These are phyloP conservation scores for Cyprinodon tularosa DNA, from an alignment of 2,113 vertebrate genomes.

Conservation along the genomic window DNA sequence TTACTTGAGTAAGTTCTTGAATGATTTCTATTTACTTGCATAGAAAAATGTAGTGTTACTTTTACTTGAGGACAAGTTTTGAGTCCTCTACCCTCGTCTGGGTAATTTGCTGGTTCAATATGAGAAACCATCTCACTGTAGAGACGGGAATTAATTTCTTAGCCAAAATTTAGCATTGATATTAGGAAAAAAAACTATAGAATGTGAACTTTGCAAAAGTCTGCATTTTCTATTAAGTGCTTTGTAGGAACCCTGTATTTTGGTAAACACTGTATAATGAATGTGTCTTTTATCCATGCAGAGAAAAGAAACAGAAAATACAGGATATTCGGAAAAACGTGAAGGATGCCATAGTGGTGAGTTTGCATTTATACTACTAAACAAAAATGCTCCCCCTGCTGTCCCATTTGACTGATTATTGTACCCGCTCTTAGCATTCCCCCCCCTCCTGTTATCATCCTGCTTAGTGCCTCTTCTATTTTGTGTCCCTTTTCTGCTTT, in stretches of 20 bases:
- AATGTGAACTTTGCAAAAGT: neutral
- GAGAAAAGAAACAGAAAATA: conserved; percentile 99
- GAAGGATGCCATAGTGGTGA: conserved; percentile 99
- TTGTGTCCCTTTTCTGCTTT: conserved; percentile 53
- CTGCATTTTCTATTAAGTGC: neutral
- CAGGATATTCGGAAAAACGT: conserved; percentile 99
- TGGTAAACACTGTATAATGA: neutral
- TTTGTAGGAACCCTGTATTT: neutral
- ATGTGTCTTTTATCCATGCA: conserved; percentile 74
- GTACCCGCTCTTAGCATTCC: conserved; percentile 54
- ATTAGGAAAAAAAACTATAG: neutral
- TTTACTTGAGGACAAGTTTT: no score
- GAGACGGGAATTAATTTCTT: neutral
- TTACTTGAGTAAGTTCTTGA: no score
- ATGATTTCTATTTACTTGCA: no score
- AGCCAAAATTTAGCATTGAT: neutral
- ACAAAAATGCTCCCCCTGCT: conserved; percentile 37
- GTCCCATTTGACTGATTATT: conserved; percentile 73
- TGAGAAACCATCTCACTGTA: no score
- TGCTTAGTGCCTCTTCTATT: conserved; percentile 48
- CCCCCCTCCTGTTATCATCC: conserved; percentile 49
- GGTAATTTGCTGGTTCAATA: no score
- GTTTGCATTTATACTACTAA: conserved; percentile 56
- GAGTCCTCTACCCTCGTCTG: no score
- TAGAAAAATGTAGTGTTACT: no score